Conservation (phyloP, 2,113 vertebrate species). For the Garra rufa region DNA sequence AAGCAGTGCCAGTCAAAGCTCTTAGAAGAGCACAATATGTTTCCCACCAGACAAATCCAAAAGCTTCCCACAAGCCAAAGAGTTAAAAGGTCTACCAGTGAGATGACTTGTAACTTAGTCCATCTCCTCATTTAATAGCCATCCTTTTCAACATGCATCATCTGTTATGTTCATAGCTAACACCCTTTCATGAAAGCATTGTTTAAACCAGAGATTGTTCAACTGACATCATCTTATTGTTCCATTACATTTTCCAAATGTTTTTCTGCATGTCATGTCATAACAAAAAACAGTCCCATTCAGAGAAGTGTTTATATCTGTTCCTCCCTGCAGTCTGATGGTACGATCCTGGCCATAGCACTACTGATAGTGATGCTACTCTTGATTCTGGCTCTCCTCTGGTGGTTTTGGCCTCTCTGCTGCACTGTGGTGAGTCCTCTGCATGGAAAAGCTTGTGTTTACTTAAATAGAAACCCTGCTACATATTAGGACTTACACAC, state of each 20-base stretch:
- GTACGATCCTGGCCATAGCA: slow-evolving; percentile 93
- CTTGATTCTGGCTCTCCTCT: slow-evolving; percentile 87
- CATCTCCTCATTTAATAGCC: neutral
- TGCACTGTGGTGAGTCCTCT: slow-evolving; percentile 93
- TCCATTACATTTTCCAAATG: slow-evolving; percentile 1
- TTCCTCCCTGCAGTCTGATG: slow-evolving; percentile 86
- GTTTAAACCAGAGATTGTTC: neutral
- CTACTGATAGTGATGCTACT: slow-evolving; percentile 93
- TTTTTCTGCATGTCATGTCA: neutral
- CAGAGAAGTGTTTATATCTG: neutral
- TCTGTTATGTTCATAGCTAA: neutral
- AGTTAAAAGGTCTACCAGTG: neutral
- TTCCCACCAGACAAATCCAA: slow-evolving; percentile 13
- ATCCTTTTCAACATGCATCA: neutral
- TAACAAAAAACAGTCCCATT: neutral
- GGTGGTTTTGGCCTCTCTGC: slow-evolving; percentile 99
- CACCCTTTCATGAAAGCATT: neutral
- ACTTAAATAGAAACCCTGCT: neutral
- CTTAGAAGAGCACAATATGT: neutral
- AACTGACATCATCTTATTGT: neutral
- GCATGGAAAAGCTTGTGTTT: neutral
- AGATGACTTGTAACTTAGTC: neutral
- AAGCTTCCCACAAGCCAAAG: slow-evolving; percentile 4
- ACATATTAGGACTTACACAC: neutral
- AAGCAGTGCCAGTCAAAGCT: neutral